Conservation (phyloP, 2,797 vertebrate species). For the Propithecus deckenii region DNA sequence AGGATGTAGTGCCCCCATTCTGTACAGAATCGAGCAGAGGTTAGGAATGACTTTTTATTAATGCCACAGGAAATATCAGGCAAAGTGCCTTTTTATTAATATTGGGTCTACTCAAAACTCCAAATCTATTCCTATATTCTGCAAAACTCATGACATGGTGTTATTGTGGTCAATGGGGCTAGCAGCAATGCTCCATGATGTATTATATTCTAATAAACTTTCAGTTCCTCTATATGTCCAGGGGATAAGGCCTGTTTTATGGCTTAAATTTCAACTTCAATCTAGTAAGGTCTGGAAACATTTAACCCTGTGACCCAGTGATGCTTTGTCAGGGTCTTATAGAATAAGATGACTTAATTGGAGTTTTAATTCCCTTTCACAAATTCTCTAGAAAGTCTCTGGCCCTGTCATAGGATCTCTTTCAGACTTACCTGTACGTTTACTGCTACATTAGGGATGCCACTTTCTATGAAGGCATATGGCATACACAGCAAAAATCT, state of each 20-base stretch:
- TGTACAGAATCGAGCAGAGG: background rate
- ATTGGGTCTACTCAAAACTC: background rate
- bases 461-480: background rate
- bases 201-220: constrained; percentile 47
- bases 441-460: background rate
- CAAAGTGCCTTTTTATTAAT: constrained; percentile 42
- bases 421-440: background rate
- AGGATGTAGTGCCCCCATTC: background rate
- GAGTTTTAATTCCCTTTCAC: constrained; percentile 48
- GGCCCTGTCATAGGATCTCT: background rate
- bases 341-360: constrained; percentile 52
- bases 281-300: constrained; percentile 35
- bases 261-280: constrained; percentile 57
- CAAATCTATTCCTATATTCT: background rate
- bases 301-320: background rate
- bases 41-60: constrained; percentile 14
- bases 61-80: background rate
- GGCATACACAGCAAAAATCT: background rate
- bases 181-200: background rate
- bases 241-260: constrained; percentile 36
- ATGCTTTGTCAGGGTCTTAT: constrained; percentile 18
- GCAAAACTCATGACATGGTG: background rate
- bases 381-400: constrained; percentile 1
- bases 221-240: background rate
- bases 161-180: constrained; percentile 26